Evolutionary conservation across 92 coral and sea anemone species (phyloP).

Genomic region (Siderastrea radians): DNA sequence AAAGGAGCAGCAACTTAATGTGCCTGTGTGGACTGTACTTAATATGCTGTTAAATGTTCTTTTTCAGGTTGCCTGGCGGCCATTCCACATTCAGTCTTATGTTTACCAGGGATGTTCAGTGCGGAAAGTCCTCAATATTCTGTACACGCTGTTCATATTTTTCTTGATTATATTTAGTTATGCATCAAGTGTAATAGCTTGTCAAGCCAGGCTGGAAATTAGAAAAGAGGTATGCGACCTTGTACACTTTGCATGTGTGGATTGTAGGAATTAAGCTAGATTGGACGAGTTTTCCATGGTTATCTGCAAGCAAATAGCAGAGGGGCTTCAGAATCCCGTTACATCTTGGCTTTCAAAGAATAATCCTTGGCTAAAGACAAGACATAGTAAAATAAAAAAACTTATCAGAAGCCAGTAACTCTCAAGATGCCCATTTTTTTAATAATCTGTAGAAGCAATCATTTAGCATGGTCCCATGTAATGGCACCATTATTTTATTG

Average conservation of each 20-base stretch:
- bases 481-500: no score
- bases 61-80: constrained; percentile 96
- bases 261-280: neutral
- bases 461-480: no score
- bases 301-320: no score
- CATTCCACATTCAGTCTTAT: constrained; percentile 81
- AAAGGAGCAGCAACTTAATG: no score
- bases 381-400: no score
- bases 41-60: neutral
- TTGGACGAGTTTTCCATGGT: no score
- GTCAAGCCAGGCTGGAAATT: constrained; percentile 82
- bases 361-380: no score
- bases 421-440: no score
- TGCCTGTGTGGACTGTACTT: neutral
- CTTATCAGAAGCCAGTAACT: no score
- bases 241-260: neutral
- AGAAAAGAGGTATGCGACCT: neutral
- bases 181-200: constrained; percentile 91
- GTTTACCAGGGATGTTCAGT: constrained; percentile 48
- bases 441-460: no score
- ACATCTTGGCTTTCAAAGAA: no score
- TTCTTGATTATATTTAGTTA: constrained; percentile 88
- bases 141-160: constrained; percentile 83
- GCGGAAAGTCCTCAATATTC: constrained; percentile 65
- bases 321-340: no score